These are phyloP conservation scores for Melipona quadrifasciata DNA, from an alignment of 1,140 invertebrate species.

Conservation along the genomic window DNA sequence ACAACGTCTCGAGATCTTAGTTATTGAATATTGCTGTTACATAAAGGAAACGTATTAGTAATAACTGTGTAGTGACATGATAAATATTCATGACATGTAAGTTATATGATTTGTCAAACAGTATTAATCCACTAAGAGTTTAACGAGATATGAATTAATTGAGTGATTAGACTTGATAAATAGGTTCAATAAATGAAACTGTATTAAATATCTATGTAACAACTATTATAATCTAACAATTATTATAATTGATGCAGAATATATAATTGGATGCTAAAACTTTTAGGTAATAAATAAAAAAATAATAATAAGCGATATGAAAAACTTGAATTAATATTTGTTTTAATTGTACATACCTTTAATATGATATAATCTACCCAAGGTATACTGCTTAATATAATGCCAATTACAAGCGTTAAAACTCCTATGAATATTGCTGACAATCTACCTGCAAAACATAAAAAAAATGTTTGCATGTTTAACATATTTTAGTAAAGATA, in stretches of 20 bases:
- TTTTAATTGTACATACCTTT: constrained; percentile 84
- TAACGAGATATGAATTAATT: not conserved
- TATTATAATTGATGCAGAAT: not conserved
- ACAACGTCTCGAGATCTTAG: not conserved
- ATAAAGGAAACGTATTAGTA: not conserved
- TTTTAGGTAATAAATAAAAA: not conserved
- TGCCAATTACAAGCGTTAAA: constrained; percentile 89
- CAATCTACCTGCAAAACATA: constrained; percentile 86
- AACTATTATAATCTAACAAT: too few species aligned
- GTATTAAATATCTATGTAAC: not conserved
- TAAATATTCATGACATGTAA: not conserved
- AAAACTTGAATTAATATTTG: not conserved
- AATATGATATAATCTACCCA: constrained; percentile 93
- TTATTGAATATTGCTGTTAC: not conserved
- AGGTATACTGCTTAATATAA: constrained; percentile 90
- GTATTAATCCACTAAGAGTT: not conserved
- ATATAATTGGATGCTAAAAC: not conserved
- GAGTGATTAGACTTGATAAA: not conserved
- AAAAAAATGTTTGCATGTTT: not conserved
- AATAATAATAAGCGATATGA: not conserved
- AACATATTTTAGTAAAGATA: not conserved
- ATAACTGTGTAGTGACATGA: not conserved
- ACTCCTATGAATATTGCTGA: constrained; percentile 90
- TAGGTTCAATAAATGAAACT: not conserved
- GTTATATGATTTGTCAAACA: not conserved